phyloP scores from a whole-genome alignment of 2,888 invertebrate genomes.

The Rhagonycha fulva region DNA sequence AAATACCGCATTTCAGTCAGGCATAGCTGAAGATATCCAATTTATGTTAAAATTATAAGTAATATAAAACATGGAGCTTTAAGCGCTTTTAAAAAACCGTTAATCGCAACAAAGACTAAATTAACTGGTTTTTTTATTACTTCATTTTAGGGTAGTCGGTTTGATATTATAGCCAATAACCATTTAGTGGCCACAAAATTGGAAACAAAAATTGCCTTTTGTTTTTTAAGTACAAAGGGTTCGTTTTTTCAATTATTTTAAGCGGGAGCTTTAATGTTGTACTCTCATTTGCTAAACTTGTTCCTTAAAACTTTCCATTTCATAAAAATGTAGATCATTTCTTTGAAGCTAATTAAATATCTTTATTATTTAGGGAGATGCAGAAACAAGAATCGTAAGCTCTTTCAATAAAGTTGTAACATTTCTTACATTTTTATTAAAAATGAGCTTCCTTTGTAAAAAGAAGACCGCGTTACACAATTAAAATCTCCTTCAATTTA shows the following conservation, averaged over 20 bases:
- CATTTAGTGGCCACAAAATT: conserved; percentile 20
- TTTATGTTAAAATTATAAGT: background rate
- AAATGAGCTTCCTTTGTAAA: background rate
- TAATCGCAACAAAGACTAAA: conserved; percentile 11
- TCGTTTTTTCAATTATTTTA: conserved; percentile 18
- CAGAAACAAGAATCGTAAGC: background rate
- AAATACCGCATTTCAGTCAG: background rate
- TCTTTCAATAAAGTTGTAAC: background rate
- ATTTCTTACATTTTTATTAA: background rate
- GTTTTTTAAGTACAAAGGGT: conserved; percentile 6
- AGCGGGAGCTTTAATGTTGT: conserved; percentile 3
- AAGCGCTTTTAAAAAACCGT: conserved; percentile 1
- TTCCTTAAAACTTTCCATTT: conserved; percentile 10
- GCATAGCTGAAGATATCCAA: background rate
- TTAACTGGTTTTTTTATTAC: conserved; percentile 25
- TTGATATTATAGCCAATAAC: conserved; percentile 25
- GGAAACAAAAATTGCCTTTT: conserved; percentile 17
- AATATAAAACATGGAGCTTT: background rate
- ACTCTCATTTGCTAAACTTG: conserved; percentile 12
- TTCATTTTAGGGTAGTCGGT: conserved; percentile 20
- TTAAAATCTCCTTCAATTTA: background rate
- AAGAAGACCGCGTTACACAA: background rate
- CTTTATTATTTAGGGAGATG: background rate
- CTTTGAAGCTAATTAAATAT: background rate
- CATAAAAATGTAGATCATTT: conserved; percentile 1